phyloP scores from a whole-genome alignment of 2,797 vertebrate genomes.

The Liasis olivaceus region DNA sequence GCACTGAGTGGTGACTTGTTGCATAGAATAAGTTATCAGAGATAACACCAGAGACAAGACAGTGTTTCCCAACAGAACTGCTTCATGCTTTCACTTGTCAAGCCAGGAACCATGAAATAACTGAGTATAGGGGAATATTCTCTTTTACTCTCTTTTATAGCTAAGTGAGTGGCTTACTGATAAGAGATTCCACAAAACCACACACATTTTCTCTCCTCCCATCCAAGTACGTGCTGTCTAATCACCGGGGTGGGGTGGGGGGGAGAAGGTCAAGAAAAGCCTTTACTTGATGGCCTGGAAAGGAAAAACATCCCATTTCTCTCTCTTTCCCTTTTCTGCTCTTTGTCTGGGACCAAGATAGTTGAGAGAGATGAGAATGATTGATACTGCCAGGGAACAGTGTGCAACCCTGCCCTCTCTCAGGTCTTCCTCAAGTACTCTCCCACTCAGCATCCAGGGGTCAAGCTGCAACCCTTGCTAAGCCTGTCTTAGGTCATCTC shows the following conservation, averaged over 20 bases:
- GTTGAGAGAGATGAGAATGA: background rate
- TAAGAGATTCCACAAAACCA: background rate
- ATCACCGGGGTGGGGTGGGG: background rate
- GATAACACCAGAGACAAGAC: background rate
- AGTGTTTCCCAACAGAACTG: background rate
- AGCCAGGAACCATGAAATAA: background rate
- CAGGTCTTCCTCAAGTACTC: background rate
- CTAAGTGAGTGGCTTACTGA: background rate
- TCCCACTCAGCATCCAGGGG: background rate
- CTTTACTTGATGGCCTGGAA: background rate
- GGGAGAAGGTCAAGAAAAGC: background rate
- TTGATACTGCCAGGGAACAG: background rate
- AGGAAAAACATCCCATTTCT: background rate
- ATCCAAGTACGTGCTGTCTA: background rate
- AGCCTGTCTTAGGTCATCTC: background rate
- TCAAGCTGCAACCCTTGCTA: background rate
- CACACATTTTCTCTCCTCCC: background rate
- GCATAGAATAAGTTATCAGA: background rate
- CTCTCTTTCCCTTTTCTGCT: background rate
- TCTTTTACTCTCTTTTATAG: background rate
- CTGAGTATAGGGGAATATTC: background rate
- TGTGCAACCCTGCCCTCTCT: background rate
- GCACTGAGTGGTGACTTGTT: background rate
- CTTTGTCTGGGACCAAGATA: background rate
- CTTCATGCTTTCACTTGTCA: background rate